Base-by-base conservation (phyloP, 2,113 vertebrate genomes). In the Charadrius vociferus region DNA sequence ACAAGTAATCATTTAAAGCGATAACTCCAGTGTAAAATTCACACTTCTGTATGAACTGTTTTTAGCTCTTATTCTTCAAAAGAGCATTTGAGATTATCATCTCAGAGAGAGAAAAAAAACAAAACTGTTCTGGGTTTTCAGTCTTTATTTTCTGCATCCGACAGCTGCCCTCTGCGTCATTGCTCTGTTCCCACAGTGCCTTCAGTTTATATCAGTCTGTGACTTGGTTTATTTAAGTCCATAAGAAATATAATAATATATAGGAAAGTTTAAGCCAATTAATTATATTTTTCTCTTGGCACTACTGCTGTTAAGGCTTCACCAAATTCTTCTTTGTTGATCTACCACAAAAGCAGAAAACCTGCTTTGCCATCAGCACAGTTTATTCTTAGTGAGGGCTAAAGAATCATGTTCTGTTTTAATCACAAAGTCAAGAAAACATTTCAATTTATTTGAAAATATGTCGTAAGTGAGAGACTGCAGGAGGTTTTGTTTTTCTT, bases 391-490 rank as follows among this genome's bases (percentile, higher is more conserved):
- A 81, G 20, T 37, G 32, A 88, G 14, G 39, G 26, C 8, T 72
- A 87, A 65, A 86, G 37, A 77, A 88, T 66, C 49, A 52, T 6
- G 12, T 53, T 36, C 45, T 49, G 5, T 75, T 95, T 86, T 73
- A 90, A 82, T 56, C 20, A 88, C 8, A 43, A 87, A 86, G 24
- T 53, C 61, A 63, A 86, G 49, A 58, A 93, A 88, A 88, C 61
- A 8, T n/a, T 90, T 93, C 34, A 24, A 18, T 41, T 92, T 77
- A 90, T 86, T 90, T 90, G 68, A 86, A 95, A 91, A 86, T 26
- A 67, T 34, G n/a, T 55, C 15, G 9, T 66, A 87, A 77, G 26
- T 73, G 43, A 81, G 47, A 87, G 93, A 79, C 18, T n/a, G 27
- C n/a, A 71, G 27, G 36, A 72, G 12, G 5, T 7, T 75, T 93